Evolutionary conservation across 2,888 invertebrate species (phyloP), one percentile per base, ranked within the genome.

Genomic region (Brenthis ino): DNA sequence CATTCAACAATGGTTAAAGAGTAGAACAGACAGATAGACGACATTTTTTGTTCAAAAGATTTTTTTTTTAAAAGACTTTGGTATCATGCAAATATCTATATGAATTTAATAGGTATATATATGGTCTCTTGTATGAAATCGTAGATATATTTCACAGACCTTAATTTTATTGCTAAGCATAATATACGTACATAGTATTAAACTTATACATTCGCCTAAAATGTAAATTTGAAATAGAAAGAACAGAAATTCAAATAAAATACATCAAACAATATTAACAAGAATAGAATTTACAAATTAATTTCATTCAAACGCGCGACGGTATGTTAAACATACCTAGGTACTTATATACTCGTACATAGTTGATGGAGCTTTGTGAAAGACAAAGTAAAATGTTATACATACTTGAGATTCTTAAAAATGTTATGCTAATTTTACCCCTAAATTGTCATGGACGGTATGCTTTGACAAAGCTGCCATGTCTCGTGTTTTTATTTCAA

Each of bases 351-450:
- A 43, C 37, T 43, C 37, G 37, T 11, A 43, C 37, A 75, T 76
- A 73, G 73, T 71, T 75, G 64, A 72, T 71, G 73, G 77, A 75
- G 76, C 78, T 78, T 80, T 80, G 76, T 81, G 54, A 74, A 70
- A 71, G 64, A 55, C 77, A 81, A 82, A 81, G 79, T 79, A 74
- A 80, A 85, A 86, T 85, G 82, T 77, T 76, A 67, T 68, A 76
- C 82, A 83, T 85, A 80, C 79, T 83, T 82, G 80, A 74, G 80
- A 80, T 82, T 80, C 80, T 81, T 81, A 78, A 83, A 85, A 87
- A 82, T 85, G 82, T 82, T 82, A 79, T 80, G 79, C 79, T 83
- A 82, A 86, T 85, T 85, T 82, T 73, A 72, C 76, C 82, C 82
- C 75, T 70, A 75, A 76, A 77, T 80, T 76, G 80, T 77, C 71